Base-by-base conservation (phyloP, 2,888 invertebrate genomes). In the Meiosimyza platycephala region DNA sequence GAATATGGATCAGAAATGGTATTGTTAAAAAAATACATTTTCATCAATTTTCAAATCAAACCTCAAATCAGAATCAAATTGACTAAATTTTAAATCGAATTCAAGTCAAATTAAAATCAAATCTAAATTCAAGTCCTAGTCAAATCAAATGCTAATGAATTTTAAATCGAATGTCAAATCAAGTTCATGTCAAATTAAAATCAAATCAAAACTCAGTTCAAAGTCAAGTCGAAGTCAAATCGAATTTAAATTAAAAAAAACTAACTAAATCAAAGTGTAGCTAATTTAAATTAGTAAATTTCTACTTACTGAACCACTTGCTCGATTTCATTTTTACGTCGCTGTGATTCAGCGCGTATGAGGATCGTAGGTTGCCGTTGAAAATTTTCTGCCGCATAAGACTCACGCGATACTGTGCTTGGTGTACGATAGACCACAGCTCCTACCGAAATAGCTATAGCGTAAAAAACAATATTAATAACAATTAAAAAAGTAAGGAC, bases 381-480 rank as follows among this genome's bases (percentile, higher is more conserved):
- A 66, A 85, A 87, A 7, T 77, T 82, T 18, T 87, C 87, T 16
- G 85, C 84, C 0, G 87, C 87, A 77, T 87, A 87, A 18, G 85
- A 87, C 68, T 86, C 87, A 11, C 87, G 80, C 0, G 85, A 84
- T 6, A 77, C 62, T 28, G 79, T 80, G 72, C 86, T 86, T 4
- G 79, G 75, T 0, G 81, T 81, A 12, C 85, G 83, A n/a, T 79
- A 80, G 1, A 85, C 59, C 5, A 78, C 72, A 5, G 75, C 74
- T 1, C 76, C 72, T 60, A 18, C 51, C 74, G 63, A 52, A 15
- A 22, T 18, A 16, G 12, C 74, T 75, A 13, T 13, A 59, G 51
- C 15, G 16, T 3, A 60, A 11, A 59, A 47, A 50, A 55, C n/a
- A 69, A 13, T n/a, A 72, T 22, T 50, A 51, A 16, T 3, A 11